A percentile compares a stretch with the other conserved stretches of the same genome.
phyloP scores from a whole-genome alignment of 2,797 vertebrate genomes.

The Dallia pectoralis region DNA sequence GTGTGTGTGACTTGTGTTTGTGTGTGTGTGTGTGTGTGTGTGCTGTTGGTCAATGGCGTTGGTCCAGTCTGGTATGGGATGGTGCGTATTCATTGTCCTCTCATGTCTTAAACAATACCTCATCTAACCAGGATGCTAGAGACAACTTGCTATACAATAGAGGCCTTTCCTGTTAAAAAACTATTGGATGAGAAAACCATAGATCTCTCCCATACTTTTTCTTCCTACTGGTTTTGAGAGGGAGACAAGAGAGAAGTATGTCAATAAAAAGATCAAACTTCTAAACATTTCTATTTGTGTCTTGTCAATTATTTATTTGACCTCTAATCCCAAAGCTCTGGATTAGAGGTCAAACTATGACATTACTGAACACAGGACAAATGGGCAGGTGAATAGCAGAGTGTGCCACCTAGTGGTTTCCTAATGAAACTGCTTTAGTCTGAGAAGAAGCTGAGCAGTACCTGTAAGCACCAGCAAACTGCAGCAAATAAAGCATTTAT shows the following conservation, averaged over 20 bases:
- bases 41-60: slow-evolving; percentile 30
- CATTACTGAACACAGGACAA: background rate
- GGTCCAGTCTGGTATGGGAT: slow-evolving; percentile 74
- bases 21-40: slow-evolving; percentile 28
- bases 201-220: no score
- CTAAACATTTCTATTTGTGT: background rate
- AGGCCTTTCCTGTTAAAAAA: no score
- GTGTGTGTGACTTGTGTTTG: no score
- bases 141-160: slow-evolving; percentile 67
- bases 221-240: no score
- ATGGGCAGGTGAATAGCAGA: slow-evolving; percentile 3
- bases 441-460: slow-evolving; percentile 22
- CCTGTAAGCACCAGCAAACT: slow-evolving; percentile 51
- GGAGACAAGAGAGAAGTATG: no score
- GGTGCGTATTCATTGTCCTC: slow-evolving; percentile 81
- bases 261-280: no score
- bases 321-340: background rate
- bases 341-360: slow-evolving; percentile 7
- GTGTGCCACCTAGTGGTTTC: slow-evolving; percentile 50
- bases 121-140: slow-evolving; percentile 72
- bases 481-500: slow-evolving; percentile 46
- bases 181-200: no score
- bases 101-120: slow-evolving; percentile 74
- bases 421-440: slow-evolving; percentile 25
- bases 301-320: background rate